phyloP scores from a whole-genome alignment of 2,797 vertebrate species.

The Geotria australis region DNA sequence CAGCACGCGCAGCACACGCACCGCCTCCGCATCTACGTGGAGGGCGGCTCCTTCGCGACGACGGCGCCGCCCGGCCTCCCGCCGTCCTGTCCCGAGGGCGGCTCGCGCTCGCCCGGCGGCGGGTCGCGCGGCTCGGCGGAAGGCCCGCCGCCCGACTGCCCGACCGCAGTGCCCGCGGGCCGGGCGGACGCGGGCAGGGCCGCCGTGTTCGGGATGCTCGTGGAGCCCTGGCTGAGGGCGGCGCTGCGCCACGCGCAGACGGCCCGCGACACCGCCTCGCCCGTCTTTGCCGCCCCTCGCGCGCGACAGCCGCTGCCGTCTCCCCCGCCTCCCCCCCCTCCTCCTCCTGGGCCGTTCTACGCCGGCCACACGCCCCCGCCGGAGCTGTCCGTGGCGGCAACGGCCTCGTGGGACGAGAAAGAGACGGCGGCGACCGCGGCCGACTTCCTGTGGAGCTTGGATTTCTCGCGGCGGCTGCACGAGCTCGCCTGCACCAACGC shows the following conservation, averaged over 20 bases:
- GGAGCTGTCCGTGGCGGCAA: no score
- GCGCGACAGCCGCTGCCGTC: constrained; percentile 19
- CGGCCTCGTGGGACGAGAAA: neutral
- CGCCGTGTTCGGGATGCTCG: no score
- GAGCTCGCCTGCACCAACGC: neutral
- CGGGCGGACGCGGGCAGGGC: no score
- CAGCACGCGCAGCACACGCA: constrained; percentile 37
- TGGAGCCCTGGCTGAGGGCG: neutral
- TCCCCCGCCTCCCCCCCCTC: constrained; percentile 14
- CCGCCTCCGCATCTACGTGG: constrained; percentile 32
- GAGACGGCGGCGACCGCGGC: neutral
- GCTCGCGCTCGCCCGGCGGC: constrained; percentile 8
- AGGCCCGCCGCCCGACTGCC: no score
- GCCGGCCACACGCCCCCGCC: neutral
- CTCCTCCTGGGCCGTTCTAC: neutral
- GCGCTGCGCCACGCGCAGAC: constrained; percentile 6
- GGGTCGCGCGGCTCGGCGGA: no score
- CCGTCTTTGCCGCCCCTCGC: constrained; percentile 11
- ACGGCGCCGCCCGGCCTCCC: constrained; percentile 6
- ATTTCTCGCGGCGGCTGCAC: neutral
- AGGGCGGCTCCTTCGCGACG: constrained; percentile 7
- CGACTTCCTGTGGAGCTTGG: neutral
- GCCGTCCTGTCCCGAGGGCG: constrained; percentile 14
- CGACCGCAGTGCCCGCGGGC: no score
- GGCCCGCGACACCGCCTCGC: constrained; percentile 5